Evolutionary conservation across 2,113 vertebrate species (phyloP).

Genomic region (Orthonyx spaldingii): DNA sequence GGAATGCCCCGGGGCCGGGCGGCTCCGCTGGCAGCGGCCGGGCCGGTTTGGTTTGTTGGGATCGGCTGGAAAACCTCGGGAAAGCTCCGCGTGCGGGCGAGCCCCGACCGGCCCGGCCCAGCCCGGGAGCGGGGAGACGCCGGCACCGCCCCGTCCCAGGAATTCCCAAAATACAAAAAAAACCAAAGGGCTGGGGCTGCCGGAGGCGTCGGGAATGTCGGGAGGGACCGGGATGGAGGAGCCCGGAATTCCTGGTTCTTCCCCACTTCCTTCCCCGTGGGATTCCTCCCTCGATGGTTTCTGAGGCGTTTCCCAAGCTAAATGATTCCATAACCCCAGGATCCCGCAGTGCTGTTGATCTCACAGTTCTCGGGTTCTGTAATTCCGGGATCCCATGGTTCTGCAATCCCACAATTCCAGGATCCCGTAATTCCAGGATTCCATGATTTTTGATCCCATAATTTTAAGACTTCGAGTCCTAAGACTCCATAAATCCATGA

Average conservation of each 20-base stretch:
- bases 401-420: too few species aligned
- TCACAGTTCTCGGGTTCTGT: fast-evolving
- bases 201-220: not conserved
- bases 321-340: fast-evolving
- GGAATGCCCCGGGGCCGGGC: not conserved
- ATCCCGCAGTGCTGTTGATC: fast-evolving
- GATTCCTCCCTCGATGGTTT: not conserved
- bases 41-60: not conserved
- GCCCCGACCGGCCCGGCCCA: not conserved
- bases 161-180: not conserved
- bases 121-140: not conserved
- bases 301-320: fast-evolving
- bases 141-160: not conserved
- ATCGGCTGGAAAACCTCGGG: not conserved
- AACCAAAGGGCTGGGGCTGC: not conserved
- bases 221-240: not conserved
- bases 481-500: not conserved
- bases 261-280: not conserved
- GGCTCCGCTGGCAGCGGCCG: not conserved
- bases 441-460: too few species aligned
- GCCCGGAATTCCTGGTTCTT: not conserved
- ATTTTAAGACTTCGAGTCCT: too few species aligned
- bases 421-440: too few species aligned
- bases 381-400: not conserved
- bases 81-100: not conserved